Conservation (phyloP, 2,113 vertebrate species). For the Chaenogobius annularis region DNA sequence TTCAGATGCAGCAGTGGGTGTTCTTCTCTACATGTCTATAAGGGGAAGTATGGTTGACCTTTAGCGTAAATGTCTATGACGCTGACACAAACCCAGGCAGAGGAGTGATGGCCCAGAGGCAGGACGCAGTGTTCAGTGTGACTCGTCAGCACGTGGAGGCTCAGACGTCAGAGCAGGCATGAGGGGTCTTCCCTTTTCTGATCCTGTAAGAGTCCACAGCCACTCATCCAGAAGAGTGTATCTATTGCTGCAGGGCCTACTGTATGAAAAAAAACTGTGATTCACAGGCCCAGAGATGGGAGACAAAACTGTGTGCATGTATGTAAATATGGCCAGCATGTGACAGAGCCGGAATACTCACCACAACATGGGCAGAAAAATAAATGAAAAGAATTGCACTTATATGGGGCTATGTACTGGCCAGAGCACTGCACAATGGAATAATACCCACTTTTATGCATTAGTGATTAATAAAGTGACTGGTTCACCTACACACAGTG, state of each 20-base stretch:
- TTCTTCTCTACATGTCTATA: constrained; percentile 23
- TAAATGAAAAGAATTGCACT: not conserved
- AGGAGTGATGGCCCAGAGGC: constrained; percentile 52
- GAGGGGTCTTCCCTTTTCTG: constrained; percentile 44
- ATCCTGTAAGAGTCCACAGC: constrained; percentile 40
- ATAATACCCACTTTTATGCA: not conserved
- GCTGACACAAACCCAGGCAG: constrained; percentile 59
- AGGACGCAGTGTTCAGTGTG: constrained; percentile 48
- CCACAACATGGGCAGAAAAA: not conserved
- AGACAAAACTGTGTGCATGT: constrained; percentile 19
- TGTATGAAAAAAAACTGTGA: constrained; percentile 32
- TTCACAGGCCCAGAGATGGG: constrained; percentile 32
- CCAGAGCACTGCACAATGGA: not conserved
- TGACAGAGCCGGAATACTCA: not conserved
- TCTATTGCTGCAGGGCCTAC: constrained; percentile 40
- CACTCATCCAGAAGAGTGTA: constrained; percentile 44
- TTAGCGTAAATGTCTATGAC: constrained; percentile 65
- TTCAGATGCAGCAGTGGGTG: constrained; percentile 9
- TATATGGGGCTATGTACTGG: not conserved
- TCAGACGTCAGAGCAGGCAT: constrained; percentile 32
- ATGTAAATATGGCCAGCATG: not conserved
- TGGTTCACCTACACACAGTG: not conserved
- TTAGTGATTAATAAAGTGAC: not conserved
- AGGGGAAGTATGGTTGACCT: constrained; percentile 54
- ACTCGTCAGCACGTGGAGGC: constrained; percentile 51